Conservation (phyloP, 2,113 vertebrate genomes). For the Myotis lucifugus region DNA sequence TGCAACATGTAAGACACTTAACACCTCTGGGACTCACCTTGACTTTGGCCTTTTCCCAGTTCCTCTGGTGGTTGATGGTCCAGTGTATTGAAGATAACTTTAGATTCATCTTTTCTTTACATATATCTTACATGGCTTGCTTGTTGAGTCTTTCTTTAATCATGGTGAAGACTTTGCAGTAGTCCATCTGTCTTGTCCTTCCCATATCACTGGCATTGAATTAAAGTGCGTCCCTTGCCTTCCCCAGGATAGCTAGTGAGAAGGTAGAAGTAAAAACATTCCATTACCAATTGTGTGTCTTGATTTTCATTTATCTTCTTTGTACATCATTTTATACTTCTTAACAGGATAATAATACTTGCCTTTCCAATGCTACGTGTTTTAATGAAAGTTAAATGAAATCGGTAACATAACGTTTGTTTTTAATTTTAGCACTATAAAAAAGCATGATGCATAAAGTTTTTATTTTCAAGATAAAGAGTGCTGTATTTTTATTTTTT, state of each 20-base stretch:
- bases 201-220: neutral
- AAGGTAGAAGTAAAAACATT: neutral
- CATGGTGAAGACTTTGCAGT: neutral
- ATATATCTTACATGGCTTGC: neutral
- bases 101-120: neutral
- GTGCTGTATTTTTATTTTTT: neutral
- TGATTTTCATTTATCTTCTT: neutral
- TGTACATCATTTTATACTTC: neutral
- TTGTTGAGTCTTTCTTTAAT: neutral
- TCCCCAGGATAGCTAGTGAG: too few relatives aligned
- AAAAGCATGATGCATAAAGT: neutral
- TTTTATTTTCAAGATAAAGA: constrained; percentile 1
- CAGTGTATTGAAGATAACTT: neutral
- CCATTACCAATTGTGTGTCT: neutral
- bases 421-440: neutral
- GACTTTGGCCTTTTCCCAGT: neutral
- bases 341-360: neutral
- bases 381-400: constrained; percentile 7
- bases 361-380: neutral
- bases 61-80: neutral
- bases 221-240: neutral
- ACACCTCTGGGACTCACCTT: neutral
- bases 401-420: neutral
- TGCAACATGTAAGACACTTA: rapidly evolving
- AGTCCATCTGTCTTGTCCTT: neutral